Base-by-base conservation (phyloP, 1,140 invertebrate genomes). In the Leptinotarsa lineolata region DNA sequence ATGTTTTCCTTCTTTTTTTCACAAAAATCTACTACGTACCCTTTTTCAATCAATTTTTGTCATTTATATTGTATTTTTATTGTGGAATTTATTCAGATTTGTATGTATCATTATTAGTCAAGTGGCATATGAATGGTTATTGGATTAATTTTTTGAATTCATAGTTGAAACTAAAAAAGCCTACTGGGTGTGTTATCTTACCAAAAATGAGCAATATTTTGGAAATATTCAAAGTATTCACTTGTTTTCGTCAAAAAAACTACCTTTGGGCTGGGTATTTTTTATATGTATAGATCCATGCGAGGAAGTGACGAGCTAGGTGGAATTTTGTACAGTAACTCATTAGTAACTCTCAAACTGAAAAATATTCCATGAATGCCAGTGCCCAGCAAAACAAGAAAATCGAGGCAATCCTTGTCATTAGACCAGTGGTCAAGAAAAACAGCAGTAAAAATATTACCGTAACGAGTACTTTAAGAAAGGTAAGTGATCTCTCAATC, bases 31-130 rank as follows among this genome's bases (percentile, higher is more conserved):
- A 58, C 67, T 68, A 68, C 67, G n/a, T 45, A 20, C 18, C 45
- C 8, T 45, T 68, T 45, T 68, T 45, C n/a, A 39, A 71, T 12
- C 12, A 22, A 63, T 63, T 61, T 71, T 71, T 71, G 58, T 45
- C 44, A 71, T 71, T 71, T 71, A 71, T 71, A 63, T 45, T 63
- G 60, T 71, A 46, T 71, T 44, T 71, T 63, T 63, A 63, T 44
- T 15, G 39, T 20, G 30, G 2, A 68, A 45, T 45, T 68, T 18
- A 68, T 68, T 68, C 66, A 68, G 45, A 68, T 63, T 63, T 63
- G 16, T 63, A 63, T 63, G 61, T 63, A 30, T 18, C 16, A n/a
- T 63, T 63, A 63, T 21, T 21, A 15, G 61, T 22, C 20, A 8
- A 20, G 61, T 63, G 61, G 20, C 24, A 63, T 63, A 22, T 63